These are phyloP conservation scores for Panurus biarmicus DNA, from an alignment of 2,113 vertebrate species.

Conservation along the genomic window DNA sequence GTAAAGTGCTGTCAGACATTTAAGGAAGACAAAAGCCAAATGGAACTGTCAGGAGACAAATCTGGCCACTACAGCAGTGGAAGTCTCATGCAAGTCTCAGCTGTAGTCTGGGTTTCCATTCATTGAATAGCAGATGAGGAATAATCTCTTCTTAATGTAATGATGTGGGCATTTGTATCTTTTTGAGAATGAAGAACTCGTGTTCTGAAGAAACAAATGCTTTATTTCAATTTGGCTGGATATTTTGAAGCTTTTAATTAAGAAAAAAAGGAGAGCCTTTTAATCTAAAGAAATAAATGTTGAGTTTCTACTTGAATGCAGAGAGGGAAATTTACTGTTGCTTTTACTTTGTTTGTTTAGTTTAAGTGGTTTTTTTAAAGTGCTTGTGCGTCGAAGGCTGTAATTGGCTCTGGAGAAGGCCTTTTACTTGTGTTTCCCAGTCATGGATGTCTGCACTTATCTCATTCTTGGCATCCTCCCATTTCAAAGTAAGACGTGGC, in stretches of 20 bases:
- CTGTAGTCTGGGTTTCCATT: neutral
- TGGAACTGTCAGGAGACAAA: neutral
- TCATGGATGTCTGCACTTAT: conserved; percentile 65
- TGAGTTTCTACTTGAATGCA: neutral
- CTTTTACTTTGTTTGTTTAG: conserved; percentile 34
- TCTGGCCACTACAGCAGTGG: neutral
- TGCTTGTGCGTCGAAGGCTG: neutral
- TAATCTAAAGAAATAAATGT: neutral
- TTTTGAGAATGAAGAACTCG: neutral
- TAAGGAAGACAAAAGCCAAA: neutral
- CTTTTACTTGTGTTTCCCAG: conserved; percentile 49
- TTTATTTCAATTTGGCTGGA: neutral
- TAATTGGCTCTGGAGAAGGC: conserved; percentile 47
- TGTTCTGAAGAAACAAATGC: neutral
- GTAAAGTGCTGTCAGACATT: neutral
- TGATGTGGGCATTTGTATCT: neutral
- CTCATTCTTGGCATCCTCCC: conserved; percentile 72
- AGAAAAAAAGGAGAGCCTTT: neutral
- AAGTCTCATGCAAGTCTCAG: neutral
- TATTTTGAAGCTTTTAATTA: neutral
- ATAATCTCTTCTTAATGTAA: neutral
- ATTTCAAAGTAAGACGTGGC: conserved; percentile 76
- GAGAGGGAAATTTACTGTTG: neutral
- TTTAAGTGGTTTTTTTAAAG: neutral
- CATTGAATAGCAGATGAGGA: neutral